phyloP scores from a whole-genome alignment of 2,113 vertebrate genomes.

The Rhodinocichla rosea region DNA sequence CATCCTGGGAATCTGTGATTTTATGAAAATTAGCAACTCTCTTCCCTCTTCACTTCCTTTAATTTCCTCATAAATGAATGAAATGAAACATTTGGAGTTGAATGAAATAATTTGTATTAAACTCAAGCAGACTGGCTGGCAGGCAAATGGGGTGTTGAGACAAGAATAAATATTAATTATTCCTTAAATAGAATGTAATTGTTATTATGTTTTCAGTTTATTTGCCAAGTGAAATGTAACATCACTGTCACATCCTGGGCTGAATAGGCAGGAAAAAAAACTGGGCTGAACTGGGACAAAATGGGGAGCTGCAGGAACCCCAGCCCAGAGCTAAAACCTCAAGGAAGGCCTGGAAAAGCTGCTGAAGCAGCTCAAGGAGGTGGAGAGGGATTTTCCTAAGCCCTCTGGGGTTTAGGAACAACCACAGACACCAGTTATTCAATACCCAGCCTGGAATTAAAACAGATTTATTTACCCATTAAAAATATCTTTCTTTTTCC shows the following conservation, averaged over 20 bases:
- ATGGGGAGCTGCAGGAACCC: not conserved
- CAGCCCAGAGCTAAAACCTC: not conserved
- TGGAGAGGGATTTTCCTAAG: not conserved
- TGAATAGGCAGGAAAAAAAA: not conserved
- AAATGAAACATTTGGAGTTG: not conserved
- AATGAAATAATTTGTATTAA: not conserved
- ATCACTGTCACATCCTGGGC: not conserved
- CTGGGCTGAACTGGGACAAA: not conserved
- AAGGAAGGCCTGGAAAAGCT: not conserved
- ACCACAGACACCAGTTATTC: not conserved
- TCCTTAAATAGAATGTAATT: not conserved
- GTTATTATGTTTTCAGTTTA: not conserved
- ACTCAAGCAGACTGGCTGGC: not conserved
- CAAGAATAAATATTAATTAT: slow-evolving; percentile 22
- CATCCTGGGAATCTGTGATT: not conserved
- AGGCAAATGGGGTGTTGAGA: not conserved
- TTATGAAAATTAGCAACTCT: not conserved
- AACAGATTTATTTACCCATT: not conserved
- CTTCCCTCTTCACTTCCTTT: not conserved
- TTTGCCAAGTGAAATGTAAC: not conserved
- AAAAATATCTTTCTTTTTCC: not conserved
- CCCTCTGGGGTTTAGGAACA: not conserved
- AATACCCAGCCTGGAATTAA: not conserved
- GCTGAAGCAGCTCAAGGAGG: not conserved
- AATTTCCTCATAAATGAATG: not conserved